A percentile compares a stretch with the other conserved stretches of the same genome.
phyloP scores from a whole-genome alignment of 2,113 vertebrate species.

The Eretmochelys imbricata region DNA sequence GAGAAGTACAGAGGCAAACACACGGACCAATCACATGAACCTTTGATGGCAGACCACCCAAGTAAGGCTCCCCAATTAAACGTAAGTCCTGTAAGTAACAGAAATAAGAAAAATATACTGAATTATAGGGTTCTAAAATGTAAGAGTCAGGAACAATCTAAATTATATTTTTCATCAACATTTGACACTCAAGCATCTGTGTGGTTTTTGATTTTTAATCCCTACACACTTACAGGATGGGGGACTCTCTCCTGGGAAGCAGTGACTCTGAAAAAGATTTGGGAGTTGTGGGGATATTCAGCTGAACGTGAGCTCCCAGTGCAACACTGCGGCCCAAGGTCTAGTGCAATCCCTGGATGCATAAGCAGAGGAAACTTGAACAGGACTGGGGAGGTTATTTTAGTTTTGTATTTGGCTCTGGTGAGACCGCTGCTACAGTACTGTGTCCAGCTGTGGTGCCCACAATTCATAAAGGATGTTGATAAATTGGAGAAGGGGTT shows the following conservation, averaged over 20 bases:
- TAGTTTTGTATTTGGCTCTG: too few relatives aligned
- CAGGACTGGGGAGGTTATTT: too few relatives aligned
- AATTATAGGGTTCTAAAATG: neutral
- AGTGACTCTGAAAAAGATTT: neutral
- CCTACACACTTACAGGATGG: neutral
- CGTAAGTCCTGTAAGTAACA: slow-evolving; percentile 82
- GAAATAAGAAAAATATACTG: neutral
- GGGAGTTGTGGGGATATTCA: neutral
- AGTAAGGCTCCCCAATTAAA: slow-evolving; percentile 97
- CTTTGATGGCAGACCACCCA: slow-evolving; percentile 92
- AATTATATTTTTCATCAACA: neutral
- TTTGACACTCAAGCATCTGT: neutral
- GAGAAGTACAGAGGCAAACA: slow-evolving; percentile 94
- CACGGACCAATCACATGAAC: slow-evolving; percentile 91
- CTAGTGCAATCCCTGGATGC: neutral
- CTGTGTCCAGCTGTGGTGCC: too few relatives aligned
- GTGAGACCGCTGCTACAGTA: too few relatives aligned
- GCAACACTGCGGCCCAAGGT: neutral
- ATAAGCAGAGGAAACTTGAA: neutral
- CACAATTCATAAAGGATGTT: too few relatives aligned
- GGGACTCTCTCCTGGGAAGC: neutral
- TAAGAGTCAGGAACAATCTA: neutral
- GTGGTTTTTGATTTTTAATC: neutral
- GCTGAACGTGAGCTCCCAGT: neutral
- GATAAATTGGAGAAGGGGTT: too few relatives aligned